phyloP scores from a whole-genome alignment of 2,797 vertebrate genomes.

The Gephyroberyx darwinii region DNA sequence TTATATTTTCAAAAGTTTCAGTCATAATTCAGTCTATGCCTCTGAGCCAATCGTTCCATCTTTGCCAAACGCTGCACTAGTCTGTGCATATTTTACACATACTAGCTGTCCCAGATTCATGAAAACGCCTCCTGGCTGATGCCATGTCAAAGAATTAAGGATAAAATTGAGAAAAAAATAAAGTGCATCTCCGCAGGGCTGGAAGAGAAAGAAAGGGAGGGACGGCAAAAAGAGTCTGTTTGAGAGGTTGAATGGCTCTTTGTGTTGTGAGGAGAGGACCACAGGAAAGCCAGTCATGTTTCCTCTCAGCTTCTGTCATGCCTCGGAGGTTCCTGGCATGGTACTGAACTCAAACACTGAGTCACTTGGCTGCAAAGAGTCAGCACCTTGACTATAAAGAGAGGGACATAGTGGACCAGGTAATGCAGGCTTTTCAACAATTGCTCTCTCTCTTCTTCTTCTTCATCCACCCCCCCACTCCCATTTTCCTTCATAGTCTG shows the following conservation, averaged over 20 bases:
- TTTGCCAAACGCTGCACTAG: slow-evolving; percentile 32
- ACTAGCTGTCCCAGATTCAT: slow-evolving; percentile 65
- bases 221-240: slow-evolving; percentile 19
- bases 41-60: slow-evolving; percentile 62
- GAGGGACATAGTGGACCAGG: background rate
- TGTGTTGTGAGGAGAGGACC: slow-evolving; percentile 35
- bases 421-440: slow-evolving; percentile 13
- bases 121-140: slow-evolving; percentile 54
- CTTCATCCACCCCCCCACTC: background rate
- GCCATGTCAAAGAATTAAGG: slow-evolving; percentile 52
- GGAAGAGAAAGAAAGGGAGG: slow-evolving; percentile 17
- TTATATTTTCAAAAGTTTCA: slow-evolving; percentile 21
- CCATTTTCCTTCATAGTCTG: slow-evolving; percentile 10
- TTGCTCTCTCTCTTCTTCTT: background rate
- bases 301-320: slow-evolving; percentile 49
- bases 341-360: slow-evolving; percentile 36
- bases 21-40: slow-evolving; percentile 45
- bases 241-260: slow-evolving; percentile 50
- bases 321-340: slow-evolving; percentile 54
- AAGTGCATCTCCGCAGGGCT: slow-evolving; percentile 65
- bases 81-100: slow-evolving; percentile 55
- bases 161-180: slow-evolving; percentile 32
- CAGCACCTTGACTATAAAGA: slow-evolving; percentile 19
- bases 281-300: slow-evolving; percentile 57
- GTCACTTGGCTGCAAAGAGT: slow-evolving; percentile 35